Evolutionary conservation across 2,113 vertebrate genomes (phyloP).

Genomic region (Sinocyclocheilus rhinocerous): DNA sequence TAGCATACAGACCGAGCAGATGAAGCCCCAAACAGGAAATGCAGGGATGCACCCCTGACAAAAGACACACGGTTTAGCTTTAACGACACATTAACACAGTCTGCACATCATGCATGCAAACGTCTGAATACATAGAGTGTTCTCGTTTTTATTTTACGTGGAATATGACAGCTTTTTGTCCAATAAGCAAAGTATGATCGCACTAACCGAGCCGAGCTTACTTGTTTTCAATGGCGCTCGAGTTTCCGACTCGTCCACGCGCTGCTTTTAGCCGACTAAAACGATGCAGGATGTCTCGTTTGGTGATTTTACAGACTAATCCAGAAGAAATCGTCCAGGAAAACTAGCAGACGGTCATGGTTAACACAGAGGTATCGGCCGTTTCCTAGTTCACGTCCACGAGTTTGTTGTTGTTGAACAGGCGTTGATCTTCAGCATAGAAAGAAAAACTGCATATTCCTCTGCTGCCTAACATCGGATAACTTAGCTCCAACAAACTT

Average conservation of each 20-base stretch:
- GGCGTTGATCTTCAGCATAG: conserved; percentile 24
- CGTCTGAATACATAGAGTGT: background rate
- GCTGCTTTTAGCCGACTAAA: background rate
- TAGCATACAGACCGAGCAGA: conserved; percentile 31
- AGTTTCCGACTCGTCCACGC: conserved; percentile 37
- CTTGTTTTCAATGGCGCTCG: conserved; percentile 49
- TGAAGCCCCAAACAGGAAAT: conserved; percentile 45
- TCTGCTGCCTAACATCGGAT: background rate
- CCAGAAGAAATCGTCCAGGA: background rate
- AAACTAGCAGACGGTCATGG: background rate
- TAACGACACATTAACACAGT: background rate
- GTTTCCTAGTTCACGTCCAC: conserved; percentile 36
- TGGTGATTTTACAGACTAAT: background rate
- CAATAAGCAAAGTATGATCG: background rate
- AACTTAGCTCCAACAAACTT: conserved; percentile 4
- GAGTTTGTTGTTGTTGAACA: conserved; percentile 33
- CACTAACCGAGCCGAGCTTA: conserved; percentile 34
- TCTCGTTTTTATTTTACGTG: background rate
- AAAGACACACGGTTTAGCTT: background rate
- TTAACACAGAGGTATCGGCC: background rate
- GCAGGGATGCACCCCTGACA: conserved; percentile 16
- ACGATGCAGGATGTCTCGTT: background rate
- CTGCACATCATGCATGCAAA: background rate
- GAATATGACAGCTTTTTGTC: background rate
- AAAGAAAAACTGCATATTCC: background rate